Percentiles rank a stretch among this genome's conserved stretches.
Evolutionary conservation across 1,140 invertebrate genomes (phyloP).

Genomic region (Latrodectus geometricus): DNA sequence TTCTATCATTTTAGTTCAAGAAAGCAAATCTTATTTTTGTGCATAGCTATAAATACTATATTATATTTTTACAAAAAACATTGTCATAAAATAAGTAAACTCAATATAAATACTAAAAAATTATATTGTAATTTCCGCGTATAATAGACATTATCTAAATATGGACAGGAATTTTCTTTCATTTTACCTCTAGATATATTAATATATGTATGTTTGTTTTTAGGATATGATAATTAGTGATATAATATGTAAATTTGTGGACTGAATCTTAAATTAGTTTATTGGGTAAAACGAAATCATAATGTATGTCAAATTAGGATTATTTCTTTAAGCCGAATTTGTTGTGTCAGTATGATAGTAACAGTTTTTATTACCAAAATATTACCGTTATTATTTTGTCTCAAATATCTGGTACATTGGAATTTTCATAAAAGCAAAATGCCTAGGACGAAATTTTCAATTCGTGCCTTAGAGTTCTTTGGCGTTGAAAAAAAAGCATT

Average conservation of each 20-base stretch:
- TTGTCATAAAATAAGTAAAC: neutral
- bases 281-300: no score
- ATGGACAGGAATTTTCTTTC: no score
- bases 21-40: neutral
- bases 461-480: slow-evolving; percentile 28
- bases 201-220: no score
- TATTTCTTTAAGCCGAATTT: no score
- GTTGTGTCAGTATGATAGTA: no score
- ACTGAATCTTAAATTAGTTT: no score
- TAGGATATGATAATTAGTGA: no score
- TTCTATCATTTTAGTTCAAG: neutral
- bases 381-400: no score
- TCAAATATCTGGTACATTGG: neutral
- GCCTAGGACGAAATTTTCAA: neutral
- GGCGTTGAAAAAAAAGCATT: neutral
- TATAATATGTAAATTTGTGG: no score
- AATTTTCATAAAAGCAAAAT: neutral
- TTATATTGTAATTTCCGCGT: neutral
- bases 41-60: neutral
- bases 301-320: no score
- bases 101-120: neutral
- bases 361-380: no score
- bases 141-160: neutral
- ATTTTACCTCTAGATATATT: no score
- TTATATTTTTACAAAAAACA: neutral